These are phyloP conservation scores for Papilio aristodemus DNA, from an alignment of 1,140 invertebrate species.

Conservation along the genomic window DNA sequence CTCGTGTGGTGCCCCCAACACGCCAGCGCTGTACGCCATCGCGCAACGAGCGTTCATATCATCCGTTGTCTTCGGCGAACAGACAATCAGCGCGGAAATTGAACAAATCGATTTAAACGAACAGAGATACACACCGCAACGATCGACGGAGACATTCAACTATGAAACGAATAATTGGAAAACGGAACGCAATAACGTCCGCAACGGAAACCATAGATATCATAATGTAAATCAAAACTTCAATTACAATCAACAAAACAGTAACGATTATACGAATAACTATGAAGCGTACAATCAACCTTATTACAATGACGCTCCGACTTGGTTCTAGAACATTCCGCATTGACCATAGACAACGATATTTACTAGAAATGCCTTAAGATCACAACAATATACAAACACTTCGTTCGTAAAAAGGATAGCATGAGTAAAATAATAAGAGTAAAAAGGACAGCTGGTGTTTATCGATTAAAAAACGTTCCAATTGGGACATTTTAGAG, in stretches of 20 bases:
- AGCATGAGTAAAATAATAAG: too few relatives aligned
- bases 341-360: too few relatives aligned
- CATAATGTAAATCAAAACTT: slow-evolving; percentile 8
- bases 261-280: slow-evolving; percentile 28
- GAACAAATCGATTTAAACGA: slow-evolving; percentile 24
- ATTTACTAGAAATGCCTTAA: background rate
- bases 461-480: too few relatives aligned
- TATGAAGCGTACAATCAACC: slow-evolving; percentile 16
- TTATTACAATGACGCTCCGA: slow-evolving; percentile 3
- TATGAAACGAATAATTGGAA: slow-evolving; percentile 33
- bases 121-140: slow-evolving; percentile 28
- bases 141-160: slow-evolving; percentile 24
- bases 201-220: background rate
- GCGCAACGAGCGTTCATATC: slow-evolving; percentile 54
- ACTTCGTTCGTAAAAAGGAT: too few relatives aligned
- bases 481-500: too few relatives aligned
- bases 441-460: too few relatives aligned
- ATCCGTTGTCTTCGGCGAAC: slow-evolving; percentile 46
- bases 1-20: slow-evolving; percentile 77
- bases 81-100: background rate
- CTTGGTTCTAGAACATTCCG: slow-evolving; percentile 15
- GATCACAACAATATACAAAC: too few relatives aligned
- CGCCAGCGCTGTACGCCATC: slow-evolving; percentile 82
- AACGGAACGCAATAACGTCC: slow-evolving; percentile 16
- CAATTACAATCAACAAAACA: slow-evolving; percentile 32